Evolutionary conservation across 2,888 invertebrate genomes (phyloP).

Genomic region (Euproctis similis): DNA sequence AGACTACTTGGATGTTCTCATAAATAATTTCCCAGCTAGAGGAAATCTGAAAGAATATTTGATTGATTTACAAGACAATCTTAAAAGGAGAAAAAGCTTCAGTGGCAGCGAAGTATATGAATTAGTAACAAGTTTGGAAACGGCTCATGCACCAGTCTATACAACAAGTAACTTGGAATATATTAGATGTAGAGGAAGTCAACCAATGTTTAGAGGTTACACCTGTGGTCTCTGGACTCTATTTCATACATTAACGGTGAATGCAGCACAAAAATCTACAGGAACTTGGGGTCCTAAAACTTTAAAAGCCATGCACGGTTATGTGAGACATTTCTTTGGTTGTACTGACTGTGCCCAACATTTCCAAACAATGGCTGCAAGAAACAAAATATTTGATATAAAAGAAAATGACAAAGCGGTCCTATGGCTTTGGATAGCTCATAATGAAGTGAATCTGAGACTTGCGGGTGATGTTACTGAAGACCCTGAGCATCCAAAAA

Average conservation of each 20-base stretch:
- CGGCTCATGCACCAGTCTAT: constrained; percentile 73
- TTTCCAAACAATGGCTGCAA: constrained; percentile 89
- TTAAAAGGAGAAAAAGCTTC: constrained; percentile 63
- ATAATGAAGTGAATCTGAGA: constrained; percentile 94
- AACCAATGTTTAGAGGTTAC: constrained; percentile 85
- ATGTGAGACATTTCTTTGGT: constrained; percentile 94
- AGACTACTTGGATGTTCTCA: constrained; percentile 81
- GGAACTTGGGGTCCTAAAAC: constrained; percentile 79
- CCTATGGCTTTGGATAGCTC: constrained; percentile 95
- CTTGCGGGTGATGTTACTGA: constrained; percentile 90
- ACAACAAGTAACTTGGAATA: constrained; percentile 73
- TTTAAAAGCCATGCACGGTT: constrained; percentile 88
- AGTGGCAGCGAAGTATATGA: constrained; percentile 77
- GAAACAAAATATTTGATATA: constrained; percentile 81
- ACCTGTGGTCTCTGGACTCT: constrained; percentile 96
- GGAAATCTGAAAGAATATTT: constrained; percentile 80
- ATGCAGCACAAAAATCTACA: constrained; percentile 73
- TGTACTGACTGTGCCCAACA: constrained; percentile 93
- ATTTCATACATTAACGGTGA: constrained; percentile 93
- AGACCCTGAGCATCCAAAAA: constrained; percentile 92
- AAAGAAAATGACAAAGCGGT: constrained; percentile 83
- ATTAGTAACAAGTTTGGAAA: constrained; percentile 72
- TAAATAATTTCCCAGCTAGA: constrained; percentile 87
- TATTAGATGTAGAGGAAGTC: constrained; percentile 89
- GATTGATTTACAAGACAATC: constrained; percentile 74